Base-by-base conservation (phyloP, 2,888 invertebrate genomes). In the Pristionchus entomophagus region DNA sequence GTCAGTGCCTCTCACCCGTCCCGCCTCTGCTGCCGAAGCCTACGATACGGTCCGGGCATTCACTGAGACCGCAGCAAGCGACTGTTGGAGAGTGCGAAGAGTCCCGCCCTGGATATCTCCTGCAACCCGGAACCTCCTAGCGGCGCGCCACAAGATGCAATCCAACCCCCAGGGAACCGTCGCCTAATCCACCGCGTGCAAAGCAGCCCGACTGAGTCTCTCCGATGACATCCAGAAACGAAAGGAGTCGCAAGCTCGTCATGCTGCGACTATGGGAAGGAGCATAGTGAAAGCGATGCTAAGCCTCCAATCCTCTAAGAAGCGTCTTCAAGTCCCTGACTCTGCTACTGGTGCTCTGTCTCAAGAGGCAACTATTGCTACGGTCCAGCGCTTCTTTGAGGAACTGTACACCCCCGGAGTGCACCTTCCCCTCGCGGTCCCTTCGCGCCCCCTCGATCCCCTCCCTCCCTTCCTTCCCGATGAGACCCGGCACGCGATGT, bases 291-390 rank as follows among this genome's bases (percentile, higher is more conserved):
- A 62, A 5, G 29, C 5, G 29, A 62, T 62, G 62, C 62, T 62
- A 8, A 29, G 8, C 29, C 62, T 62, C 10, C 62, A 62, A 26
- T 29, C 62, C 26, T 62, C 29, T 8, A 26, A 32, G 62, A 62
- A 62, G 62, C 26, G 62, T 8, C 29, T 62, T 17, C 62, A 29
- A 6, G 62, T 62, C 62, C 62, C 62, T n/a, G 73, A 73, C 41
- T 14, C 73, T 38, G 22, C n/a, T 3, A 73, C 73, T 41, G 73
- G 73, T n/a, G 73, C 73, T 19, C 73, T 73, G 38, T 73, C 73
- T 38, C 73, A 73, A 73, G 22, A 5, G 2, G 73, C 73, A 6
- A 73, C 73, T 8, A 41, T 14, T 22, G 73, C n/a, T 14, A 38
- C 41, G 17, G 73, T 73, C 26, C 17, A 73, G 38, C 2, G 41